Evolutionary conservation across 2,797 vertebrate species (phyloP), one percentile per base, ranked within the genome.

Genomic region (Rhabdophis nuchalis): DNA sequence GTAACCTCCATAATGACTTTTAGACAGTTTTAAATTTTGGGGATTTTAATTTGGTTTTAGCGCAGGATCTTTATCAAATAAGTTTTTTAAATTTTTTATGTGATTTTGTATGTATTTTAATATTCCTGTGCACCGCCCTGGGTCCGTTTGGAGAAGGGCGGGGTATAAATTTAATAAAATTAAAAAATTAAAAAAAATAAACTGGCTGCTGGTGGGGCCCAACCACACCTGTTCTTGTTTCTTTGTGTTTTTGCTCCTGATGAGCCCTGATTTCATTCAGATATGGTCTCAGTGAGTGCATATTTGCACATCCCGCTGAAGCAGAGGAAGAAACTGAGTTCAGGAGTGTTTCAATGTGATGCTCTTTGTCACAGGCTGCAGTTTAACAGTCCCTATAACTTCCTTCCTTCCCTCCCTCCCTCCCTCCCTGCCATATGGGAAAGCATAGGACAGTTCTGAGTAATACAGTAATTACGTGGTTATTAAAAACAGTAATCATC

Each of bases 401-500:
- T 96, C 96, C 96, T 96, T 96, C 95, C 95, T 95, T 96, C 96
- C 96, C 97, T 96, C 95, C 96, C 92, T 96, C 95, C 95, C 95
- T 96, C 96, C 96, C 97, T 96, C 95, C 96, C 92, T 96, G 96
- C 95, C 95, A 96, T 94, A 96, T 46, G 91, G 86, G 96, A 97
- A 94, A 95, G 94, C 95, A 96, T 94, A 96, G 97, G 96, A 97
- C 93, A 96, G 96, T 95, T 97, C 96, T 97, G 97, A 98, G 97
- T 97, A 97, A 98, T 97, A 96, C 36, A 94, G 96, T 97, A 97
- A 98, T 98, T 98, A 97, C 95, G 95, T 93, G 94, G 97, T 98
- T 98, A 98, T 98, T 98, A 98, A 98, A 98, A 98, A 97, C 97
- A 98, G 97, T 97, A 97, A 98, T 98, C 97, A 97, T 97, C 96